These are phyloP conservation scores for Sweltsa coloradensis DNA, from an alignment of 1,140 invertebrate species.

Conservation along the genomic window DNA sequence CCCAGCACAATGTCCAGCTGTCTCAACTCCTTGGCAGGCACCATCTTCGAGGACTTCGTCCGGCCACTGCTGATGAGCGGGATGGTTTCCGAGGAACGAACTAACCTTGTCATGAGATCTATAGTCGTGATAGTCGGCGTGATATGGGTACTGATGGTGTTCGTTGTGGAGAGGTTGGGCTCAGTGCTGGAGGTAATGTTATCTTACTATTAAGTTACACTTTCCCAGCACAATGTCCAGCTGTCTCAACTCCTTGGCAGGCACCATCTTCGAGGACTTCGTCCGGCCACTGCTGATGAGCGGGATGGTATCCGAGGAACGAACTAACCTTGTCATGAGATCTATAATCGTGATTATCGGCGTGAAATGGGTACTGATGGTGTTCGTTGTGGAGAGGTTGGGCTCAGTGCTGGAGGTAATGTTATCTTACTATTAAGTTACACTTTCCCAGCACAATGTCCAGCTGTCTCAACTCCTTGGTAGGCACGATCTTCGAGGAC, in stretches of 20 bases:
- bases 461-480: constrained; percentile 47
- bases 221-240: constrained; percentile 56
- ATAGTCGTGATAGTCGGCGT: constrained; percentile 43
- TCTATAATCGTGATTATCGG: constrained; percentile 43
- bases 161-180: constrained; percentile 45
- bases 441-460: constrained; percentile 58
- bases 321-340: constrained; percentile 38
- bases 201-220: too few species aligned
- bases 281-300: constrained; percentile 30
- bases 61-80: constrained; percentile 28
- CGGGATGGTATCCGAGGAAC: constrained; percentile 29
- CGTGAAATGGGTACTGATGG: constrained; percentile 38
- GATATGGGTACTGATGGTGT: constrained; percentile 42
- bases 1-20: constrained; percentile 53
- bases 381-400: constrained; percentile 46
- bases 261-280: constrained; percentile 54
- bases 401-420: constrained; percentile 42
- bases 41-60: constrained; percentile 52
- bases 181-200: constrained; percentile 40
- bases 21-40: constrained; percentile 50
- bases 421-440: too few species aligned
- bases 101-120: constrained; percentile 38
- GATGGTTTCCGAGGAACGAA: constrained; percentile 27
- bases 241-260: constrained; percentile 48
- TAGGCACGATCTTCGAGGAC: constrained; percentile 54